A percentile compares a stretch with the other conserved stretches of the same genome.
phyloP scores from a whole-genome alignment of 2,797 vertebrate genomes.

The Ficedula albicollis region DNA sequence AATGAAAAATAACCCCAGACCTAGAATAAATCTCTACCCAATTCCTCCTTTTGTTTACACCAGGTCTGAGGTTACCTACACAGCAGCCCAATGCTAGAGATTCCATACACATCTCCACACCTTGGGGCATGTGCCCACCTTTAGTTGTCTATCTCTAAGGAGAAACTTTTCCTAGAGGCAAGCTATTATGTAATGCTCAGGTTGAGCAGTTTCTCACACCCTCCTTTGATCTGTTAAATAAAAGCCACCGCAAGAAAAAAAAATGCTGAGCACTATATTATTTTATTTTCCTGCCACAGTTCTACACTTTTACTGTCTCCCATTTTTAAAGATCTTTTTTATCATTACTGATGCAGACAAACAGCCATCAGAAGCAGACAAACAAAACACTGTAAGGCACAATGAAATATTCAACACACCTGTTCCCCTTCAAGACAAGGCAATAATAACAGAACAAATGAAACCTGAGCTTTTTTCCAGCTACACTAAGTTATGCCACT shows the following conservation, averaged over 20 bases:
- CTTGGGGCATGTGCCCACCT: not conserved
- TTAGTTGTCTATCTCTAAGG: not conserved
- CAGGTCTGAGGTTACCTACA: not conserved
- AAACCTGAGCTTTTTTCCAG: not conserved
- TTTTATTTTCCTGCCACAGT: not conserved
- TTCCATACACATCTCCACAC: not conserved
- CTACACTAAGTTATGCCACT: not conserved
- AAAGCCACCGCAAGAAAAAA: not conserved
- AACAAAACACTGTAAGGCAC: not conserved
- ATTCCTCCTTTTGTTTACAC: not conserved
- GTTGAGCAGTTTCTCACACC: not conserved
- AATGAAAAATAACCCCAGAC: constrained; percentile 8
- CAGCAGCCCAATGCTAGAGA: not conserved
- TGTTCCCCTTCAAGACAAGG: not conserved
- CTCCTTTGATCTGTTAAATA: constrained; percentile 20
- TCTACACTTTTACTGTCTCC: not conserved
- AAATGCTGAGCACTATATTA: not conserved
- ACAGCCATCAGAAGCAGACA: not conserved
- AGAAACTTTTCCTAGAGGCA: constrained; percentile 8
- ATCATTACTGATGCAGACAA: not conserved
- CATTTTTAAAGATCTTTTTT: not conserved
- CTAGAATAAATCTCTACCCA: not conserved
- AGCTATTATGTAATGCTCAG: not conserved
- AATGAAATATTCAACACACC: not conserved
- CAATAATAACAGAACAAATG: not conserved